Evolutionary conservation across 2,888 invertebrate genomes (phyloP), one percentile per base, ranked within the genome.

Genomic region (Drosophila paramelanica): DNA sequence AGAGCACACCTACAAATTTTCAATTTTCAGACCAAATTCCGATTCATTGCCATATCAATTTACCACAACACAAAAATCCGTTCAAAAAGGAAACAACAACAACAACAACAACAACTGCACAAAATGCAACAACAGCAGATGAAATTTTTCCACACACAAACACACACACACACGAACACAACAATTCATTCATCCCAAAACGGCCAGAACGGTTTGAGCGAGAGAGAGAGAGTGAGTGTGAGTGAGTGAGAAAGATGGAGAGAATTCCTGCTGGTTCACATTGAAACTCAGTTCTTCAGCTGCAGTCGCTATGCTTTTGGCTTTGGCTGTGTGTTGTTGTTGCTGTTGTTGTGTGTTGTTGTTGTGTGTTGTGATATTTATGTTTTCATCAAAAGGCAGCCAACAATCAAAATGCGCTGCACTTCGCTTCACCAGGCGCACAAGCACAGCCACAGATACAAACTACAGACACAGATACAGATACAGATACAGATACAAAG

Each of bases 351-450:
- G 31, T 73, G 57, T 71, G 55, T 65, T 67, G 78, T 47, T 67
- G 60, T 43, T 33, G 45, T 33, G 45, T 73, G 66, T 77, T 89
- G 72, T 88, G 86, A 88, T 89, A 89, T 85, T 89, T 86, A 85
- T 85, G 84, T 89, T 85, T 84, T 84, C 84, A 84, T 84, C 84
- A 84, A 89, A 88, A 89, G 83, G 74, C 83, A 86, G 74, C 82
- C 84, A 89, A 88, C 87, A 85, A 89, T 84, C 84, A 83, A 84
- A 89, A 85, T 88, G 81, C 77, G 89, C 83, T 86, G 89, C 81
- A 86, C 89, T 79, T 86, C 65, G 72, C 83, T 62, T 55, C 74
- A 82, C 49, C 64, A 59, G 45, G 58, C 49, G 64, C 52, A 70
- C 58, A 69, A 43, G 57, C 31, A 59, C 33, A 73, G 50, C 39